These are phyloP conservation scores for Phrynocephalus forsythii DNA, from an alignment of 2,797 vertebrate species.

Conservation along the genomic window DNA sequence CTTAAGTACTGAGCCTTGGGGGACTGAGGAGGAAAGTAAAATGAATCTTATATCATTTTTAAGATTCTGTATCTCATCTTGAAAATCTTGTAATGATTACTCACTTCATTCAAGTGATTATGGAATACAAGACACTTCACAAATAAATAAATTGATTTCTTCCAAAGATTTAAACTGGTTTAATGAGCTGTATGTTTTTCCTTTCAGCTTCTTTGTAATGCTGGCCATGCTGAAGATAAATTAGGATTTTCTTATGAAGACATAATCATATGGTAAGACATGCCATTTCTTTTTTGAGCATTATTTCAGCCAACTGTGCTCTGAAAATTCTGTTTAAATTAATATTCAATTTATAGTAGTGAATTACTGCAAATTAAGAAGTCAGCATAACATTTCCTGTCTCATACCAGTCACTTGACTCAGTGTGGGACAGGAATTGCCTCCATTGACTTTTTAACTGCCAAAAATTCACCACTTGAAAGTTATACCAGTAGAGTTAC, in stretches of 20 bases:
- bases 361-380: too few relatives aligned
- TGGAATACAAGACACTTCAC: neutral
- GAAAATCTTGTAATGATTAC: neutral
- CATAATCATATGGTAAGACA: constrained; percentile 96
- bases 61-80: constrained; percentile 2
- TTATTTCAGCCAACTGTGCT: constrained; percentile 16
- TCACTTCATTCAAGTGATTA: neutral
- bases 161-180: too few relatives aligned
- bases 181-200: constrained; percentile 27
- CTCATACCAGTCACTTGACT: too few relatives aligned
- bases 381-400: too few relatives aligned
- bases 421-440: too few relatives aligned
- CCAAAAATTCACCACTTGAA: too few relatives aligned
- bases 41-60: neutral
- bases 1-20: constrained; percentile 40
- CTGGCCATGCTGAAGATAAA: constrained; percentile 92
- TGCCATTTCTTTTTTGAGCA: constrained; percentile 1
- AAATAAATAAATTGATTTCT: neutral
- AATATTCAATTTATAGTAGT: neutral
- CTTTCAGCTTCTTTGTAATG: constrained; percentile 93
- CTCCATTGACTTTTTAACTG: too few relatives aligned
- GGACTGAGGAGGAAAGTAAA: constrained; percentile 5
- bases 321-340: neutral
- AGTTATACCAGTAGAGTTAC: too few relatives aligned
- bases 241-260: constrained; percentile 97